Percentiles rank a stretch among this genome's conserved stretches.
Evolutionary conservation across 2,888 invertebrate species (phyloP).

Genomic region (Pomacea canaliculata): DNA sequence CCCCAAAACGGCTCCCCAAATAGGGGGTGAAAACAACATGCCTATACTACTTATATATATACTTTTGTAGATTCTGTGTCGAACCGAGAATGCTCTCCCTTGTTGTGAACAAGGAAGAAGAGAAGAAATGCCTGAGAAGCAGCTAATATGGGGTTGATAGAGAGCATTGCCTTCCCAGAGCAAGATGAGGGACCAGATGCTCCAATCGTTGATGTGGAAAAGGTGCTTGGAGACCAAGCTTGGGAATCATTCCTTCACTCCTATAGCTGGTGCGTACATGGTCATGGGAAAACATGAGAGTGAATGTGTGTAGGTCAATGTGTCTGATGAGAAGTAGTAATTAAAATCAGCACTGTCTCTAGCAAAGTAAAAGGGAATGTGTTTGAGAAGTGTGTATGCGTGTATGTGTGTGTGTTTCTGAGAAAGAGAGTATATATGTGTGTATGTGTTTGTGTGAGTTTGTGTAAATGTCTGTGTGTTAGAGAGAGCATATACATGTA

Average conservation of each 20-base stretch:
- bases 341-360: background rate
- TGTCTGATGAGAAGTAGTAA: background rate
- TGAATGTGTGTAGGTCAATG: background rate
- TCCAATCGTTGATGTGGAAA: slow-evolving; percentile 12
- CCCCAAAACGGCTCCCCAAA: no score
- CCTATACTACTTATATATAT: no score
- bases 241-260: slow-evolving; percentile 10
- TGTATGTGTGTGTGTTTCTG: background rate
- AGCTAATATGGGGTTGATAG: no score
- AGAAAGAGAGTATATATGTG: background rate
- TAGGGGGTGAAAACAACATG: no score
- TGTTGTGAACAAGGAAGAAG: no score
- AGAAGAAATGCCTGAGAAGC: no score
- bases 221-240: slow-evolving; percentile 7
- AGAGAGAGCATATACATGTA: background rate
- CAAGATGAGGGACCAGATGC: background rate
- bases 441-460: background rate
- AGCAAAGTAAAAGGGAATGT: background rate
- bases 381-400: background rate
- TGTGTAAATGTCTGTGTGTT: background rate
- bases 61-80: no score
- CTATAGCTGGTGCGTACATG: background rate
- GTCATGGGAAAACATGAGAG: background rate
- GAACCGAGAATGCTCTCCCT: no score
- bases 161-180: background rate